Evolutionary conservation across 2,797 vertebrate species (phyloP).

Genomic region (Pantherophis alleghaniensis): DNA sequence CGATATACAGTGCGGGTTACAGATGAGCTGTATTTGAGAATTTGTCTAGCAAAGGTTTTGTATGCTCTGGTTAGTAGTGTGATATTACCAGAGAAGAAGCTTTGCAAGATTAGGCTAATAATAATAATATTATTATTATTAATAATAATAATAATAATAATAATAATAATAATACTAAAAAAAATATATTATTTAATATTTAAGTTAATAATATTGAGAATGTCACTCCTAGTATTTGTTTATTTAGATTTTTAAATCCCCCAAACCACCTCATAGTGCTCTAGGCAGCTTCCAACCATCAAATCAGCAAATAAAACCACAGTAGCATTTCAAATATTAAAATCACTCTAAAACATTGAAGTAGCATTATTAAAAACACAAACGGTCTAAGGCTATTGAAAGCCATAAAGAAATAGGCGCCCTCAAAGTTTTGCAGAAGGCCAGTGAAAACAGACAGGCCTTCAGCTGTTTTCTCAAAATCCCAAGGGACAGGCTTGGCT

Average conservation of each 20-base stretch:
- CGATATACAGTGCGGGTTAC: too few species aligned
- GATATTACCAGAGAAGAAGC: too few species aligned
- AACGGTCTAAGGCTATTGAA: background rate
- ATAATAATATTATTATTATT: too few species aligned
- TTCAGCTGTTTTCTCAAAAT: background rate
- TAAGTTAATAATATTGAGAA: too few species aligned
- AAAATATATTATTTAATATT: too few species aligned
- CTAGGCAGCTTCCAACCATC: background rate
- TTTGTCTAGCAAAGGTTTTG: too few species aligned
- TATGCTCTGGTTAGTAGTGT: too few species aligned
- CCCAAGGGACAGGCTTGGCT: background rate
- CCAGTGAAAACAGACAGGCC: background rate
- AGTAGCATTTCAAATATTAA: background rate
- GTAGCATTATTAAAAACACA: background rate
- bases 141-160: too few species aligned
- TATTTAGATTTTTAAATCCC: background rate
- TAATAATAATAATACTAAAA: too few species aligned
- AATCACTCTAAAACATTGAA: background rate
- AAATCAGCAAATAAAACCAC: background rate
- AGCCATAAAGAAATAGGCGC: background rate
- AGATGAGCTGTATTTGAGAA: too few species aligned
- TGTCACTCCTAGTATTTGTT: conserved; percentile 12
- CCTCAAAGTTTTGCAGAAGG: background rate
- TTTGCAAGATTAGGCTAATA: too few species aligned
- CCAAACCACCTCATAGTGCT: background rate